Evolutionary conservation across 2,888 invertebrate species (phyloP).

Genomic region (Catocala sponsa): DNA sequence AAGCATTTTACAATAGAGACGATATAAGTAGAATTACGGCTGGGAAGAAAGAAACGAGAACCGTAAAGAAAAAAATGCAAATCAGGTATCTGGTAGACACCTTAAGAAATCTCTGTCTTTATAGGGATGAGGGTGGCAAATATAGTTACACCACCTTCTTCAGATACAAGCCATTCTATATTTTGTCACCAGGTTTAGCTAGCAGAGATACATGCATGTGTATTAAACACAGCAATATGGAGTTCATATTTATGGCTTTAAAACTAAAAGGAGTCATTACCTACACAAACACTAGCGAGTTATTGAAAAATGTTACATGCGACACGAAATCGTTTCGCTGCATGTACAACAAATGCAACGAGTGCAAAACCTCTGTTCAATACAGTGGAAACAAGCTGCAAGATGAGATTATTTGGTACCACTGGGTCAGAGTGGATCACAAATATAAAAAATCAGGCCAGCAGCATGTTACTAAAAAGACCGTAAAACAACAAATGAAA

Average conservation of each 20-base stretch:
- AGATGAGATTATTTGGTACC: constrained; percentile 23
- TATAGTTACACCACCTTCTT: too few species aligned
- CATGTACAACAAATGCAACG: not conserved
- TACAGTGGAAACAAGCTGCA: not conserved
- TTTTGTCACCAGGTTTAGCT: too few species aligned
- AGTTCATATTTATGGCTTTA: constrained; percentile 10
- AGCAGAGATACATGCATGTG: not conserved
- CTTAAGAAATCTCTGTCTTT: too few species aligned
- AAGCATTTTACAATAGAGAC: constrained; percentile 6
- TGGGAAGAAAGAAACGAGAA: not conserved
- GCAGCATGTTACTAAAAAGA: constrained; percentile 27
- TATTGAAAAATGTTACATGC: constrained; percentile 16
- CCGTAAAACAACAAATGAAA: constrained; percentile 16
- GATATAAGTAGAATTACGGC: too few species aligned
- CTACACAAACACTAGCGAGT: constrained; percentile 2
- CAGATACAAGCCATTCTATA: too few species aligned
- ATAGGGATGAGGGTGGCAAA: too few species aligned
- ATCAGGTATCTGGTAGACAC: too few species aligned
- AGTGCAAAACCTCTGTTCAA: too few species aligned
- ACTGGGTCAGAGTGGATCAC: constrained; percentile 31
- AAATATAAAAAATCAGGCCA: constrained; percentile 27
- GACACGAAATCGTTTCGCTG: constrained; percentile 16
- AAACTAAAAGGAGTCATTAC: constrained; percentile 6
- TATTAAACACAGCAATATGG: constrained; percentile 9
- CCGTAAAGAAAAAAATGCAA: too few species aligned